A percentile compares a stretch with the other conserved stretches of the same genome.
These are phyloP conservation scores for Caenorhabditis sp. DNA, from an alignment of 2,888 invertebrate genomes.

Conservation along the genomic window DNA sequence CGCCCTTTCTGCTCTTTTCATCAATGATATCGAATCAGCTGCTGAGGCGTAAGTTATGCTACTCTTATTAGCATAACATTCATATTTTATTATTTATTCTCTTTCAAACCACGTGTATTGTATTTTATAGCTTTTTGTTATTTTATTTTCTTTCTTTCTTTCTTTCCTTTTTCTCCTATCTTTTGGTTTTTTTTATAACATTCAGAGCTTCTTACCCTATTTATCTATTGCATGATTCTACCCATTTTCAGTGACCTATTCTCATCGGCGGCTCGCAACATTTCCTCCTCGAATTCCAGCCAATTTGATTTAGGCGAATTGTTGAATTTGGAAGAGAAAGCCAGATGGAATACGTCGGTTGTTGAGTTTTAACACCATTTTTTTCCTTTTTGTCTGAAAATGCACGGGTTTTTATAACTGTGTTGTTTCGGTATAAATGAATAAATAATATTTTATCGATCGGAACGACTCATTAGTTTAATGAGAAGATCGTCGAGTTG, in stretches of 20 bases:
- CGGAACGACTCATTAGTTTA: constrained; percentile 38
- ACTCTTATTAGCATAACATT: neutral
- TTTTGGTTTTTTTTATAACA: neutral
- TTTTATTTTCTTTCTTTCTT: constrained; percentile 1
- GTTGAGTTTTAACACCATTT: neutral
- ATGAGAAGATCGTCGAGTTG: constrained; percentile 55
- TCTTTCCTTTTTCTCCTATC: neutral
- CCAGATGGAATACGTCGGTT: neutral
- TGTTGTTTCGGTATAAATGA: neutral
- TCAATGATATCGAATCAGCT: constrained; percentile 74
- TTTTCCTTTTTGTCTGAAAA: neutral
- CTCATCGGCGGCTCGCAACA: neutral
- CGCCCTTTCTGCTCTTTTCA: constrained; percentile 88
- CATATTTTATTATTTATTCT: neutral
- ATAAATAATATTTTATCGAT: constrained; percentile 4
- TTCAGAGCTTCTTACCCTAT: too few species aligned
- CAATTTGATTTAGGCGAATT: neutral
- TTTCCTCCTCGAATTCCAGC: constrained; percentile 8
- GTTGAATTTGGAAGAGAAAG: neutral
- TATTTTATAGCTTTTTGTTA: neutral
- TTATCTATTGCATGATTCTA: constrained; percentile 2
- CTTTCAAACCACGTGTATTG: neutral
- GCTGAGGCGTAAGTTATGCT: constrained; percentile 22
- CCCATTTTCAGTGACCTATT: constrained; percentile 3
- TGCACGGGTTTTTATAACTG: too few species aligned